A percentile compares a stretch with the other conserved stretches of the same genome.
Evolutionary conservation across 2,113 vertebrate species (phyloP).

Genomic region (Nasalis larvatus): DNA sequence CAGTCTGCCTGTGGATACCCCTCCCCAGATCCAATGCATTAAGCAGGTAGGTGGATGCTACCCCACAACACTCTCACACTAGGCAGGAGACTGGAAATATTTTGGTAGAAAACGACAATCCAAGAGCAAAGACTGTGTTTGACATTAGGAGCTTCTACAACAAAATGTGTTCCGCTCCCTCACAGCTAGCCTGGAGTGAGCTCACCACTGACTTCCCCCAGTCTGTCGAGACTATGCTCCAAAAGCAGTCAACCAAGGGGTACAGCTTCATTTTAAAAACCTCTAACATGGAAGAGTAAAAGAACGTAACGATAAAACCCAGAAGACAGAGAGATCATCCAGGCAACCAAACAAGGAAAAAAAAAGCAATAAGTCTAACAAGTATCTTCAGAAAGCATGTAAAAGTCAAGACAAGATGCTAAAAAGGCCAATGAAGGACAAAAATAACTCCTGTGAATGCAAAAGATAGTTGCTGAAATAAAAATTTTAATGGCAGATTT

Average conservation of each 20-base stretch:
- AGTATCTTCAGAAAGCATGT: neutral
- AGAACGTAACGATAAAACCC: neutral
- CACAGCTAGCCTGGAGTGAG: fast-evolving
- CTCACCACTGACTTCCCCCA: neutral
- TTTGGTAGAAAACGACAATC: neutral
- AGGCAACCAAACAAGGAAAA: too few species aligned
- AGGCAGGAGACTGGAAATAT: neutral
- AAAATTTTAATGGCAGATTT: neutral
- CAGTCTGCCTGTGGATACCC: neutral
- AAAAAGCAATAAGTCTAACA: neutral
- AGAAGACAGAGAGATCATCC: neutral
- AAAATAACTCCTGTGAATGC: neutral
- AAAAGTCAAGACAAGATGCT: neutral
- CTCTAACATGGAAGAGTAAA: neutral
- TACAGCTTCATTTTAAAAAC: neutral
- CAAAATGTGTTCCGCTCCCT: neutral
- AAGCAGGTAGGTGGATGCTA: fast-evolving
- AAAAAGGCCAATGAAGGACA: neutral
- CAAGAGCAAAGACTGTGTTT: neutral
- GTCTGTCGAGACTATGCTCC: neutral
- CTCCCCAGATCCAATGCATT: fast-evolving
- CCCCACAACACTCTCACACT: neutral
- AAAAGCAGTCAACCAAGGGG: neutral
- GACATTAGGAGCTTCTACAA: neutral
- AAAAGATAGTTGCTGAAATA: neutral